Evolutionary conservation across 2,113 vertebrate species (phyloP).

Genomic region (Lontra canadensis): DNA sequence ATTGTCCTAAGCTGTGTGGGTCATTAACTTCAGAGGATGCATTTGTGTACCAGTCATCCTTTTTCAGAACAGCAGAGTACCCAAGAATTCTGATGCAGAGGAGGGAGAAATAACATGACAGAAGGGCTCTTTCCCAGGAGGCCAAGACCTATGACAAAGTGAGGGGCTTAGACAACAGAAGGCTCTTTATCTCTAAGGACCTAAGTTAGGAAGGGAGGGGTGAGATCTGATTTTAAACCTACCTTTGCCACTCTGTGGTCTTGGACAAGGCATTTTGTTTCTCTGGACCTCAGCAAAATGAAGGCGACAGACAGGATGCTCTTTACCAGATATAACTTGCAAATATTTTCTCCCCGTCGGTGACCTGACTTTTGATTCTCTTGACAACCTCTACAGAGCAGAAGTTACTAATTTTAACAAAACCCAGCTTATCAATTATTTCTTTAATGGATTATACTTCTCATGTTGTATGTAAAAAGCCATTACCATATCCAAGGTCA

Average conservation of each 20-base stretch:
- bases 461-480: not conserved
- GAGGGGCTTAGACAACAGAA: not conserved
- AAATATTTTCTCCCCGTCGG: not conserved
- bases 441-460: not conserved
- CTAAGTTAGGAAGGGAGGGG: not conserved
- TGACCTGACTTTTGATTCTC: not conserved
- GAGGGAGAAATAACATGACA: not conserved
- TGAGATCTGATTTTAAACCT: not conserved
- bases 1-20: not conserved
- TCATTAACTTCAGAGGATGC: not conserved
- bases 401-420: not conserved
- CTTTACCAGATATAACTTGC: not conserved
- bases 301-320: not conserved
- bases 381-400: not conserved
- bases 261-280: not conserved
- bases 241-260: not conserved
- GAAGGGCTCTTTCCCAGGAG: not conserved
- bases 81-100: not conserved
- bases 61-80: not conserved
- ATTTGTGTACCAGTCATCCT: not conserved
- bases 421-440: not conserved
- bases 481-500: not conserved
- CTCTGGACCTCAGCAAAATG: not conserved
- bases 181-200: not conserved
- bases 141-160: not conserved